Conservation (phyloP, 2,797 vertebrate species). For the Onychomys leucogaster region DNA sequence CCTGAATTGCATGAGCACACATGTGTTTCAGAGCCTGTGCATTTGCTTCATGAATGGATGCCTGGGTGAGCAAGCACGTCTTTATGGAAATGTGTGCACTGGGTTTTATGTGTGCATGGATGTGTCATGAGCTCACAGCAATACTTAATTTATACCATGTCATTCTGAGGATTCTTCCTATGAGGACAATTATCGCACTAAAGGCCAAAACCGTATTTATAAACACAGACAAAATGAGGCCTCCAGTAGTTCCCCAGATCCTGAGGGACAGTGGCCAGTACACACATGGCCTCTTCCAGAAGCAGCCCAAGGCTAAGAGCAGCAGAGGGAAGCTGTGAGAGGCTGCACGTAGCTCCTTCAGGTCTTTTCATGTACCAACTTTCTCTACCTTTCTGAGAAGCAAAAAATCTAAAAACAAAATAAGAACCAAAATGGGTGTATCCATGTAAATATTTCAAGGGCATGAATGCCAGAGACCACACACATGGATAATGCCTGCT, state of each 20-base stretch:
- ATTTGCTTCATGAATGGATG: neutral
- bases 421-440: neutral
- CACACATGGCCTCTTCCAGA: neutral
- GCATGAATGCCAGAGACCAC: neutral
- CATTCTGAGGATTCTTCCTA: neutral
- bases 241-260: neutral
- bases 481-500: neutral
- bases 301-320: neutral
- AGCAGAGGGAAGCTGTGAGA: neutral
- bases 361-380: neutral
- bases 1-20: neutral
- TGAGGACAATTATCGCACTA: neutral
- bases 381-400: neutral
- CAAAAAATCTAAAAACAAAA: neutral
- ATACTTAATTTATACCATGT: neutral
- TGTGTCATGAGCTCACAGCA: neutral
- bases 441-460: neutral
- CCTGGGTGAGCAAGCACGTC: neutral
- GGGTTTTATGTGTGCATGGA: neutral
- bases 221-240: neutral
- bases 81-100: neutral
- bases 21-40: neutral
- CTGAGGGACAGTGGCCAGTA: neutral
- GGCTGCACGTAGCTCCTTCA: too few species aligned
- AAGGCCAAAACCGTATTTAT: neutral